Base-by-base conservation (phyloP, 2,113 vertebrate genomes). In the Syngnathus typhle region DNA sequence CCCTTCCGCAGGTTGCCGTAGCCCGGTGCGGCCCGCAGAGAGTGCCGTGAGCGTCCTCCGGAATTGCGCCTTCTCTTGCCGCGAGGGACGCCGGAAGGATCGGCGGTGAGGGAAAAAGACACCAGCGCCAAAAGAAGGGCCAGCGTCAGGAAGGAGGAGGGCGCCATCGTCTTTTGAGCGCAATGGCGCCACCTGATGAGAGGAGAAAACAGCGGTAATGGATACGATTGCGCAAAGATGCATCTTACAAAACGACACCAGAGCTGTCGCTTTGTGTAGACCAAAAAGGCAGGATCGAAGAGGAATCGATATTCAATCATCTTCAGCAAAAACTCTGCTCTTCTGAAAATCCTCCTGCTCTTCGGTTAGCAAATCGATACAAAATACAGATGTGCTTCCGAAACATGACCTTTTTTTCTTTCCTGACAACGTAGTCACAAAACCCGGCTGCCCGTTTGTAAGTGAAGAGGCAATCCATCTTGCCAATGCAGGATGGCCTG, bases 41-140 rank as follows among this genome's bases (percentile, higher is more conserved):
- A 88, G 69, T 86, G 88, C 18, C 91, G 91, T 4, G 87, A 60
- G 76, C 72, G 56, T 93, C 89, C 90, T 0, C 90, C 62, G 41
- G 82, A 82, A 68, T 51, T 60, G 52, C 70, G 73, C 0, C 85
- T 84, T 79, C 81, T 83, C 75, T 85, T 87, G 75, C 69, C 65
- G 8, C 69, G 79, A 36, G 75, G 67, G 1, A 71, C 58, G 54
- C 82, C 79, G 7, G 70, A n/a, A n/a, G 49, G 81, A 64, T 91
- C 85, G 11, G 86, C 27, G 41, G 79, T 47, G 39, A 79, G 75
- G 1, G 83, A 82, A 39, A 81, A 19, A 0, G 70, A 66, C 76
- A 86, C 60, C 61, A 69, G 41, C 66, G 86, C 68, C 10, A 75
- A 70, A 61, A 89, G 59, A 63, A 87, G 64, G n/a, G 44, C 75